Evolutionary conservation across 2,113 vertebrate species (phyloP), one percentile per base, ranked within the genome.

Genomic region (Lepus timidus): DNA sequence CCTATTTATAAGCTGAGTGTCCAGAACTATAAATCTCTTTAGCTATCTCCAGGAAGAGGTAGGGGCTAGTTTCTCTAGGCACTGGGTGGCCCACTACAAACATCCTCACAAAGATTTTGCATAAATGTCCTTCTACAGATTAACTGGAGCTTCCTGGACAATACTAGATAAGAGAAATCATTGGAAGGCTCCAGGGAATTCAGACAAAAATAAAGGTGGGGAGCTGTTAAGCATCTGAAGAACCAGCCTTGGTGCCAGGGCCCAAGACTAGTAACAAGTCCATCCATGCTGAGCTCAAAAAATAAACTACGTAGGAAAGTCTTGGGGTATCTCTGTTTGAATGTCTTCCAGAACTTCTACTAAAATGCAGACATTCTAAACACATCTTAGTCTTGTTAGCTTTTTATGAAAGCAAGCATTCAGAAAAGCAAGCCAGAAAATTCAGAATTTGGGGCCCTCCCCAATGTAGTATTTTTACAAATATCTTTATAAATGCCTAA

Each of bases 301-400:
- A 49, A 52, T 20, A 39, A 27, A 4, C 7, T 6, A 36, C 13
- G 17, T 84, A 3, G 27, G 74, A 44, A 78, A 36, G 0, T 2
- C 39, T 84, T 76, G 61, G 13, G 33, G n/a, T 74, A 31, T 39
- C 74, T 7, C 33, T 84, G n/a, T 44, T 44, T 62, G 11, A 5
- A 33, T 58, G 27, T 27, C 25, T 64, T 83, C 70, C 27, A 93
- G 62, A 92, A 86, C 29, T 33, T 74, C 64, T 75, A 29, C 27
- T 87, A 62, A 80, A 80, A 82, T 22, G 55, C 55, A 58, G 25
- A 85, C 23, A 74, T 92, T 49, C 62, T 58, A 79, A 85, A 75
- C 70, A 58, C 1, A 49, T 62, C 76, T 86, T 25, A 62, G 16
- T 76, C 19, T 1, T 9, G 0, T 79, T 62, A 74, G 82, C 14